Conservation (phyloP, 2,888 invertebrate genomes). For the Laspeyria flexula region DNA sequence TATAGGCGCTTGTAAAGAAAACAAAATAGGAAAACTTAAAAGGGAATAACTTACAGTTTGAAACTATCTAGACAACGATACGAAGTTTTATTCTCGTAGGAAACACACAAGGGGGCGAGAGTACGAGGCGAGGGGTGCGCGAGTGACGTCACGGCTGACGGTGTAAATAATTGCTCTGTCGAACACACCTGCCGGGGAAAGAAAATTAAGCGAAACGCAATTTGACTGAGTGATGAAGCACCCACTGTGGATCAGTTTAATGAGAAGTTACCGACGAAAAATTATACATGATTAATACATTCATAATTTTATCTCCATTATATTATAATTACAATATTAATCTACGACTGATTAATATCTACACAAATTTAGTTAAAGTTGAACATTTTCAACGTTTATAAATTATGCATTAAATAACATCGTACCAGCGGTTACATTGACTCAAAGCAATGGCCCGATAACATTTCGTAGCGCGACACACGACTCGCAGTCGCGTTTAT, state of each 20-base stretch:
- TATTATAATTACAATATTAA: conserved; percentile 56
- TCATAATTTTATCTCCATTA: conserved; percentile 54
- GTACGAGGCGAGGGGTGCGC: conserved; percentile 49
- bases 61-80: conserved; percentile 74
- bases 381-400: conserved; percentile 38
- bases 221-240: conserved; percentile 86
- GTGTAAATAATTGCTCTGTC: conserved; percentile 86
- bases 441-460: conserved; percentile 56
- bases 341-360: conserved; percentile 55
- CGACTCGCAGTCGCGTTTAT: conserved; percentile 68
- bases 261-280: conserved; percentile 81
- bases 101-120: conserved; percentile 49
- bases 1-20: conserved; percentile 53
- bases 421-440: conserved; percentile 42
- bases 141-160: conserved; percentile 79
- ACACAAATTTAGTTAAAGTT: conserved; percentile 50
- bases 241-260: conserved; percentile 82
- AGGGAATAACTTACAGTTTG: conserved; percentile 63
- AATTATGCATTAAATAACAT: conserved; percentile 28
- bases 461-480: conserved; percentile 61
- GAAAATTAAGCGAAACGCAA: conserved; percentile 86
- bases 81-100: conserved; percentile 66
- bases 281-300: conserved; percentile 55
- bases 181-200: conserved; percentile 85
- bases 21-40: conserved; percentile 61